Evolutionary conservation across 2,113 vertebrate genomes (phyloP), one percentile per base, ranked within the genome.

Genomic region (Takifugu flavidus): DNA sequence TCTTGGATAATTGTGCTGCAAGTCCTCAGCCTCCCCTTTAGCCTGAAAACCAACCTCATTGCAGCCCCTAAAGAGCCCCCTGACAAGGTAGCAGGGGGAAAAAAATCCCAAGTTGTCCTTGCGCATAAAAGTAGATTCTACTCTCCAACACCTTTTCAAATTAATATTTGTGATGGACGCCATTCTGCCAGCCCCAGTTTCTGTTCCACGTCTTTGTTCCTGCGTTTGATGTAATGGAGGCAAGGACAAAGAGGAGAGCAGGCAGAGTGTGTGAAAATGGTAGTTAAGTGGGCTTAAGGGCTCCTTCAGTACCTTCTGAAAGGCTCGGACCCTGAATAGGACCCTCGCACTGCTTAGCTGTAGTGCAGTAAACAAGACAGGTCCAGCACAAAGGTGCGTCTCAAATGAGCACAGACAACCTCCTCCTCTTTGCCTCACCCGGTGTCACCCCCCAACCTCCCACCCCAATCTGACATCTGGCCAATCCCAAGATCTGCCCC

Each of bases 281-380:
- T 98, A 98, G 97, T 98, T 98, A 99, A 99, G 97, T 99, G 97
- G 95, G 97, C 95, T 99, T 98, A 98, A 97, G 96, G 97, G 95
- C 93, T 98, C 95, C 95, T 98, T 98, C 96, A 97, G 94, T 94
- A 95, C 93, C 94, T 94, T 95, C 93, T 99, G 95, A 99, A 99
- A 98, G 95, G 81, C 86, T 76, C 49, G 75, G 77, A 82, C 85
- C 84, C 84, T 89, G 86, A 89, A 89, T 87, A 84, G 95, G 93
- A 95, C 94, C 94, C 92, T 87, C 82, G 82, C 87, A 86, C 86
- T 94, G 94, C 95, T 97, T 94, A 96, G 95, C 95, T 95, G 95
- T 94, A 94, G 94, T 94, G 96, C 94, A 94, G 95, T 98, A 99
- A 99, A 99, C 98, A 99, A 89, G 95, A 96, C 95, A 97, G 95